Percentiles rank a stretch among this genome's conserved stretches.
Evolutionary conservation across 2,888 invertebrate species (phyloP).

Genomic region (Thera britannica): DNA sequence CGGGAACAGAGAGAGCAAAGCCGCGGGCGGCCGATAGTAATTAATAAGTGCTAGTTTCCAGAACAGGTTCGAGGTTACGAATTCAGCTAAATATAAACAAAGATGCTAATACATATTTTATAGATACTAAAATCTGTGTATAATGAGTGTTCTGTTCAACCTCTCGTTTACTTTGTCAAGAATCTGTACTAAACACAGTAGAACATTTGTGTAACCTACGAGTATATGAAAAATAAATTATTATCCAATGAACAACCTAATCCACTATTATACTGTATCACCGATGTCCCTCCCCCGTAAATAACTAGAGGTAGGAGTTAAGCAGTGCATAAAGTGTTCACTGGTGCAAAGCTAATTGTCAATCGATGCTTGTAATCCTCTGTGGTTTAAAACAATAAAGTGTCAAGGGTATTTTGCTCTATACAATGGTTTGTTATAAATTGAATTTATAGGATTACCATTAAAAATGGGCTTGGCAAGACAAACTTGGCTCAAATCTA

Average conservation of each 20-base stretch:
- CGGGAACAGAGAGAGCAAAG: no score
- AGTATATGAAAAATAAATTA: neutral
- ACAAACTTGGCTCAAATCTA: slow-evolving; percentile 1
- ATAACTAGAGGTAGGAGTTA: slow-evolving; percentile 19
- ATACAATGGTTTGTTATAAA: slow-evolving; percentile 20
- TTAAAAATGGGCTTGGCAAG: slow-evolving; percentile 10
- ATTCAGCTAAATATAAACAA: slow-evolving; percentile 36
- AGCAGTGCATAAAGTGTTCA: slow-evolving; percentile 35
- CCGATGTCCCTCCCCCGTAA: slow-evolving; percentile 2
- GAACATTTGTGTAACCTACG: neutral
- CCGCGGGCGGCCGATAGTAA: neutral
- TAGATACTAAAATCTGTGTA: slow-evolving; percentile 37
- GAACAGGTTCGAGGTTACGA: slow-evolving; percentile 25
- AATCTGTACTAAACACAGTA: neutral
- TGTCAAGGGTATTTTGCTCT: slow-evolving; percentile 25
- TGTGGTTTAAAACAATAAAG: slow-evolving; percentile 20
- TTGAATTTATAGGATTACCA: slow-evolving; percentile 16
- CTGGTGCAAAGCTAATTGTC: slow-evolving; percentile 30
- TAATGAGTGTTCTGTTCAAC: slow-evolving; percentile 40
- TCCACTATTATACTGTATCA: slow-evolving; percentile 16
- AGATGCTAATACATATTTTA: slow-evolving; percentile 39
- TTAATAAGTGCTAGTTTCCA: slow-evolving; percentile 17
- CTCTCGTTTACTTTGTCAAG: neutral
- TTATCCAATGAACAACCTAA: slow-evolving; percentile 11
- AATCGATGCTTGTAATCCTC: slow-evolving; percentile 29